Conservation (phyloP, 2,888 invertebrate species). For the Drosophila robusta region DNA sequence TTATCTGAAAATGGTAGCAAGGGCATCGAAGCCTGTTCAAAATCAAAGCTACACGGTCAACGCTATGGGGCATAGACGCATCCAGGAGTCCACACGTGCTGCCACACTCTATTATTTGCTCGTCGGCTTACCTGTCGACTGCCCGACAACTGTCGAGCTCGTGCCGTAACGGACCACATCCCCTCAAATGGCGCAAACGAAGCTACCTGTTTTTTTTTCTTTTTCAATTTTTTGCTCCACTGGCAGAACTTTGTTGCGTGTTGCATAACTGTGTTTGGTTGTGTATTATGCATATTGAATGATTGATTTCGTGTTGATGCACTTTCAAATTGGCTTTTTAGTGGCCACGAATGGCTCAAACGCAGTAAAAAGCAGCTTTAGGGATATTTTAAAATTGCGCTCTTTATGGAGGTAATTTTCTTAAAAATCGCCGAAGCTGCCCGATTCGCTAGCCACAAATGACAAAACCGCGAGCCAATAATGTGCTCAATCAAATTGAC, state of each 20-base stretch:
- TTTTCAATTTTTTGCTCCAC: constrained; percentile 4
- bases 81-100: constrained; percentile 15
- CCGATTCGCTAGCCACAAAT: background rate
- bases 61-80: background rate
- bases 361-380: background rate
- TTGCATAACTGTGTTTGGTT: constrained; percentile 8
- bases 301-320: constrained; percentile 74
- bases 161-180: constrained; percentile 22
- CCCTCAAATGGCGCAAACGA: constrained; percentile 14
- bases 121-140: constrained; percentile 39
- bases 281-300: constrained; percentile 52
- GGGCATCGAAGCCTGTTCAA: background rate
- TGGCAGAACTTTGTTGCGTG: background rate
- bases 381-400: background rate
- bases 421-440: too few species aligned
- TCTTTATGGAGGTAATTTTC: background rate
- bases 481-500: background rate
- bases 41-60: constrained; percentile 5
- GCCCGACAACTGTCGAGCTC: constrained; percentile 37
- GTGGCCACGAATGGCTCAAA: background rate
- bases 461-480: background rate
- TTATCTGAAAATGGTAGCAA: background rate
- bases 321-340: constrained; percentile 51
- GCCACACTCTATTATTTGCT: constrained; percentile 37
- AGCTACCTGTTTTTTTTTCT: constrained; percentile 2